Evolutionary conservation across 2,797 vertebrate genomes (phyloP), one percentile per base, ranked within the genome.

Genomic region (Apogon hyalosoma): DNA sequence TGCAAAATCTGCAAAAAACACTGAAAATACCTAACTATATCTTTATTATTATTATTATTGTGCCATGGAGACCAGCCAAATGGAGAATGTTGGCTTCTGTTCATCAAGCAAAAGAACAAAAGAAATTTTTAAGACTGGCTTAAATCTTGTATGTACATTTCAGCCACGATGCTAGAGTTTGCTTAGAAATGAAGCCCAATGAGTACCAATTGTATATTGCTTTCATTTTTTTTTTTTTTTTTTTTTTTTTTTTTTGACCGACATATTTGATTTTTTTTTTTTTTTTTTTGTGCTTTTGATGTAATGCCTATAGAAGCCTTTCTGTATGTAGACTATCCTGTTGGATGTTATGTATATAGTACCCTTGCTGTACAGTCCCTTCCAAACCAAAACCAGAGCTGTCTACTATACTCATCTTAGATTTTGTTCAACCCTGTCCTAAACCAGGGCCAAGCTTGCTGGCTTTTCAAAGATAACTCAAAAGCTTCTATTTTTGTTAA

Each of bases 401-500:
- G 84, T 93, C 86, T 78, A 78, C 79, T 77, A 73, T 85, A 87
- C 86, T 90, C 79, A 70, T 77, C 75, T 65, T 84, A 61, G 68
- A 80, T 85, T 88, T 61, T 58, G 69, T 81, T 74, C 2, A 60
- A 70, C 80, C 71, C 73, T 48, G 55, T 85, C 74, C 59, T 81
- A 62, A 80, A 77, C 58, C 48, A 40, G 82, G 86, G 75, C 77
- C 79, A 67, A 83, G 87, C 87, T 77, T 78, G 75, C 88, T 85
- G 90, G 90, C 88, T 91, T 90, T 87, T 90, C 88, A 91, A 83
- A 90, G 81, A 86, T 89, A 84, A 92, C 84, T 92, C 84, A 92
- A 93, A 45, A 94, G 90, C 87, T 93, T 94, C 87, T 95, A 94
- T 94, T 94, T 94, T 95, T 95, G 93, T 94, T 94, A 94, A 91